phyloP scores from a whole-genome alignment of 2,888 invertebrate genomes.

The Nomada ferruginata region DNA sequence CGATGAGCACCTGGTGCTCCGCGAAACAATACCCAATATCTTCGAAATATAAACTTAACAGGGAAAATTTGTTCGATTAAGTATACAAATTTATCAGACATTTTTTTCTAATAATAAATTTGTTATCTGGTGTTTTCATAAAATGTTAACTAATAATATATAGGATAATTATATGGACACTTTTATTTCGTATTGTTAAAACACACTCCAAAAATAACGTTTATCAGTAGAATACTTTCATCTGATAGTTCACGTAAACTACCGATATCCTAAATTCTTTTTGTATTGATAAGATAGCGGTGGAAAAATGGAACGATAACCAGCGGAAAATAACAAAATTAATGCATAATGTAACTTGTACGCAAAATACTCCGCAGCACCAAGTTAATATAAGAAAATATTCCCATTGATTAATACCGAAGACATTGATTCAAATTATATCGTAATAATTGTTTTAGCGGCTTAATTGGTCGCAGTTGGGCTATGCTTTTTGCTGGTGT shows the following conservation, averaged over 20 bases:
- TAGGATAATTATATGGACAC: background rate
- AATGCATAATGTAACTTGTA: background rate
- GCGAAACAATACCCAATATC: no score
- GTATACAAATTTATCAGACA: background rate
- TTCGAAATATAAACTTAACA: background rate
- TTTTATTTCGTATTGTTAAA: background rate
- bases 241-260: background rate
- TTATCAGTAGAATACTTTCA: background rate
- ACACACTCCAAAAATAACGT: background rate
- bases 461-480: constrained; percentile 98
- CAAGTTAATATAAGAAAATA: background rate
- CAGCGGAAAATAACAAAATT: background rate
- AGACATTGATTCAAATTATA: background rate
- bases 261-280: background rate
- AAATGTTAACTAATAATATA: background rate
- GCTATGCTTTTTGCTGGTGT: constrained; percentile 97
- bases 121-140: background rate
- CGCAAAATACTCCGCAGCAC: background rate
- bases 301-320: background rate
- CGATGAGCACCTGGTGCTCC: no score
- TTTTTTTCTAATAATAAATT: background rate
- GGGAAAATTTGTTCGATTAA: background rate
- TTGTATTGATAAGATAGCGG: background rate
- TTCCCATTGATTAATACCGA: background rate
- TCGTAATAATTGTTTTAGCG: constrained; percentile 86